These are phyloP conservation scores for Hypanus sabinus DNA, from an alignment of 2,113 vertebrate genomes.

Conservation along the genomic window DNA sequence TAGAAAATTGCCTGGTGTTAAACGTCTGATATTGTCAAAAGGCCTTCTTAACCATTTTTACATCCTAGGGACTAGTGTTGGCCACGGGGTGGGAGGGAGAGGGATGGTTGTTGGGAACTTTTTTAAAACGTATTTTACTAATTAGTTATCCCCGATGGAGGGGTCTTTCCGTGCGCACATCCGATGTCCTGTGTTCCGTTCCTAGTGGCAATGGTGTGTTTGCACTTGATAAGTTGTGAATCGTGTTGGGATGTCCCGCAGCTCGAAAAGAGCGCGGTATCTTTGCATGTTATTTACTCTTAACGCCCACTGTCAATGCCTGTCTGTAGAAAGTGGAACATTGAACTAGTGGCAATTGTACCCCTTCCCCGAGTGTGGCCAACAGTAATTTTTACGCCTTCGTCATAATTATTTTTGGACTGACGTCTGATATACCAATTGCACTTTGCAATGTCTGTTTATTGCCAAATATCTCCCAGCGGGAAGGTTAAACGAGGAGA, in stretches of 20 bases:
- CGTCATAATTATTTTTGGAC: not conserved
- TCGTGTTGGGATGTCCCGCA: not conserved
- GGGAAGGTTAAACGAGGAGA: not conserved
- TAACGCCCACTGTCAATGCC: not conserved
- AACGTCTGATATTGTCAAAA: not conserved
- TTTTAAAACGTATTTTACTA: not conserved
- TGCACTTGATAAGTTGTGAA: not conserved
- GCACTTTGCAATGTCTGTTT: constrained; percentile 60
- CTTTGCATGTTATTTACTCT: not conserved
- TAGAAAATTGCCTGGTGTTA: not conserved
- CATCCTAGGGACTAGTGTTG: not conserved
- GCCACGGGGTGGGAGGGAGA: not conserved
- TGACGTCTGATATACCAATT: constrained; percentile 42
- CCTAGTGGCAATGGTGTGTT: not conserved
- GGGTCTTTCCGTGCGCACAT: not conserved
- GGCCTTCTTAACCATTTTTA: not conserved
- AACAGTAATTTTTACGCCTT: not conserved
- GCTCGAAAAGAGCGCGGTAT: not conserved
- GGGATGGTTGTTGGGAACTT: no score
- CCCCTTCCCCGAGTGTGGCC: not conserved
- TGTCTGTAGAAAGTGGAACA: not conserved
- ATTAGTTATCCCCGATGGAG: not conserved
- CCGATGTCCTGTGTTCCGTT: not conserved
- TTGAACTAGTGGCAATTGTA: not conserved
- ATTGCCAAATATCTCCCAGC: constrained; percentile 72